Percentiles rank a stretch among this genome's conserved stretches.
phyloP scores from a whole-genome alignment of 2,113 vertebrate species.

The Xenopus tropicalis region DNA sequence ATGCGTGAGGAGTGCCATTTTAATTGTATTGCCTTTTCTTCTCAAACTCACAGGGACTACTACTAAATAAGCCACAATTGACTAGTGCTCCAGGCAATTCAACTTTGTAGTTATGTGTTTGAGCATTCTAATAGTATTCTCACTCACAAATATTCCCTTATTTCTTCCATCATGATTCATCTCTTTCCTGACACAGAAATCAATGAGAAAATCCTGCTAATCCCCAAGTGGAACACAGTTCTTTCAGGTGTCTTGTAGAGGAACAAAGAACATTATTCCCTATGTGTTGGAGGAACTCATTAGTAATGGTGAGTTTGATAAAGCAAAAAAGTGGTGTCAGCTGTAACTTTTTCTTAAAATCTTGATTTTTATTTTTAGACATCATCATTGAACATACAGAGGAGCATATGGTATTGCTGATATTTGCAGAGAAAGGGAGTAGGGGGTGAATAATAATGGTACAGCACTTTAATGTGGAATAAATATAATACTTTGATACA shows the following conservation, averaged over 20 bases:
- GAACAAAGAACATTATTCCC: conserved; percentile 8
- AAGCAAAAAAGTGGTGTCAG: background rate
- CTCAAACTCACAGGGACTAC: background rate
- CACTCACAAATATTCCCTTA: background rate
- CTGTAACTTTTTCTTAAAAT: background rate
- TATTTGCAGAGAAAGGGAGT: too few species aligned
- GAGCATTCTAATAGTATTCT: background rate
- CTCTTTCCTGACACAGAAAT: conserved; percentile 9
- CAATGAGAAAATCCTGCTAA: conserved; percentile 24
- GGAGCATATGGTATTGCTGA: too few species aligned
- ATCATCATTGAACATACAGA: too few species aligned
- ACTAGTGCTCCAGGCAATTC: background rate
- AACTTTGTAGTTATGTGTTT: background rate
- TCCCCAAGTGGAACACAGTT: conserved; percentile 6
- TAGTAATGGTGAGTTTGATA: background rate
- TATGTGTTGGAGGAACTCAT: conserved; percentile 17
- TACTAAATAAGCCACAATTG: background rate
- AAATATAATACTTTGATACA: background rate
- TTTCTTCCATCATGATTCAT: background rate
- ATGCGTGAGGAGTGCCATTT: too few species aligned
- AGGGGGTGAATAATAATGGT: too few species aligned
- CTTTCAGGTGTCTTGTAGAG: conserved; percentile 14
- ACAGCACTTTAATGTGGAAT: background rate
- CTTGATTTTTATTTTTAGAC: too few species aligned
- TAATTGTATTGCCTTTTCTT: background rate